These are phyloP conservation scores for Kuschelorhynchus macadamiae DNA, from an alignment of 2,888 invertebrate genomes.

Conservation along the genomic window DNA sequence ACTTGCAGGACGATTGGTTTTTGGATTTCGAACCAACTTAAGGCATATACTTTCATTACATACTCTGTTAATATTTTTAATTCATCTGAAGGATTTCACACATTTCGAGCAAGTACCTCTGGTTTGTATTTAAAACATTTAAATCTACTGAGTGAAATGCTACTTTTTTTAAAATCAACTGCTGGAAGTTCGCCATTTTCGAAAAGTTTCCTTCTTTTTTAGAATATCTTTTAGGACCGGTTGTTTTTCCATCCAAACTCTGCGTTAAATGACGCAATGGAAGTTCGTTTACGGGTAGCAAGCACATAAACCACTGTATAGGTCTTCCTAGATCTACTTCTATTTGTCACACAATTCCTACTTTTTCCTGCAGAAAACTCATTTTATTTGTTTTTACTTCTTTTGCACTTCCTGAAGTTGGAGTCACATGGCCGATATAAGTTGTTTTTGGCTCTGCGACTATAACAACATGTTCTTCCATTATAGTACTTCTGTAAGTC, in stretches of 20 bases:
- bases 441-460: constrained; percentile 34
- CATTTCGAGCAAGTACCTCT: constrained; percentile 2
- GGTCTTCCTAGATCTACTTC: constrained; percentile 16
- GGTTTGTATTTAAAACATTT: too few species aligned
- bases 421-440: constrained; percentile 1
- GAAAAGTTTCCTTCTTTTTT: constrained; percentile 27
- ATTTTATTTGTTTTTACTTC: constrained; percentile 33
- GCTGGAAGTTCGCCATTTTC: constrained; percentile 24
- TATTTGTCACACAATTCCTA: constrained; percentile 16
- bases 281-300: not conserved
- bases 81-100: not conserved
- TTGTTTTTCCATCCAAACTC: constrained; percentile 21
- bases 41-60: constrained; percentile 50
- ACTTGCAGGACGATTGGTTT: constrained; percentile 53
- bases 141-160: too few species aligned
- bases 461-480: constrained; percentile 24
- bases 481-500: constrained; percentile 3
- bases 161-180: too few species aligned
- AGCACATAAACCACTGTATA: constrained; percentile 32
- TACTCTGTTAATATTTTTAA: too few species aligned
- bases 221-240: constrained; percentile 30
- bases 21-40: constrained; percentile 55
- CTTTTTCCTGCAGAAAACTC: constrained; percentile 22
- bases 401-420: constrained; percentile 21
- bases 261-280: too few species aligned